These are phyloP conservation scores for Chondrosia reniformis DNA, from an alignment of 37 sponge, comb jelly and placozoan genomes.

Conservation along the genomic window DNA sequence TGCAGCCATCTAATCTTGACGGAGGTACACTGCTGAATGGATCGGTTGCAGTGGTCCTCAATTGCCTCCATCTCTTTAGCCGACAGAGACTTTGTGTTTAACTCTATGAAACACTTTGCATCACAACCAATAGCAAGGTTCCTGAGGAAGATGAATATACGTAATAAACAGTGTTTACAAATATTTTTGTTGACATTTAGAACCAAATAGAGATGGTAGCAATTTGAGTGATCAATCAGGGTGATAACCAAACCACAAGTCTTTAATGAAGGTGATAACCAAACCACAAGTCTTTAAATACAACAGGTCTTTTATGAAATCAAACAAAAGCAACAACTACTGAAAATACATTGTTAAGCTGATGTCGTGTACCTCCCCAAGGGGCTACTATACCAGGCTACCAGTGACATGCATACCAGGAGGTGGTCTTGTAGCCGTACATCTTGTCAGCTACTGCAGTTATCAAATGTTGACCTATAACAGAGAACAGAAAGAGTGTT, in stretches of 20 bases:
- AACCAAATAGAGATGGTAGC: too few species aligned
- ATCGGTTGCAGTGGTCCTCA: conserved; percentile 64
- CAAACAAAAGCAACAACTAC: too few species aligned
- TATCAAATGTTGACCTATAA: conserved; percentile 89
- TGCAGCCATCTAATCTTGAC: conserved; percentile 59
- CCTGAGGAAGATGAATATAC: conserved; percentile 35
- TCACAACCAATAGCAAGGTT: conserved; percentile 61
- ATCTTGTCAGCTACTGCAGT: conserved; percentile 85
- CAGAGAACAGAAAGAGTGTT: not conserved
- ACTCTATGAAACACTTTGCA: conserved; percentile 69
- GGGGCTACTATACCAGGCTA: too few species aligned
- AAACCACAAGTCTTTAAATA: too few species aligned
- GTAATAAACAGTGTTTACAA: not conserved
- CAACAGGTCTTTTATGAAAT: too few species aligned
- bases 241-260: too few species aligned
- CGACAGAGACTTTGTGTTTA: conserved; percentile 39
- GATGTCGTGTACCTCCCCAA: too few species aligned
- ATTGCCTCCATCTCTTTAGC: conserved; percentile 46
- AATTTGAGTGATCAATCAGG: too few species aligned
- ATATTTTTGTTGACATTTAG: too few species aligned
- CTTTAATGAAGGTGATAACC: too few species aligned
- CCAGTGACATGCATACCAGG: conserved; percentile 7
- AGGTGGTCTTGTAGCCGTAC: conserved; percentile 82
- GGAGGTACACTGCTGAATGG: conserved; percentile 47
- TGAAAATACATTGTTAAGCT: too few species aligned